These are phyloP conservation scores for Pangasius larnaudii DNA, from an alignment of 2,797 vertebrate genomes.

Conservation along the genomic window DNA sequence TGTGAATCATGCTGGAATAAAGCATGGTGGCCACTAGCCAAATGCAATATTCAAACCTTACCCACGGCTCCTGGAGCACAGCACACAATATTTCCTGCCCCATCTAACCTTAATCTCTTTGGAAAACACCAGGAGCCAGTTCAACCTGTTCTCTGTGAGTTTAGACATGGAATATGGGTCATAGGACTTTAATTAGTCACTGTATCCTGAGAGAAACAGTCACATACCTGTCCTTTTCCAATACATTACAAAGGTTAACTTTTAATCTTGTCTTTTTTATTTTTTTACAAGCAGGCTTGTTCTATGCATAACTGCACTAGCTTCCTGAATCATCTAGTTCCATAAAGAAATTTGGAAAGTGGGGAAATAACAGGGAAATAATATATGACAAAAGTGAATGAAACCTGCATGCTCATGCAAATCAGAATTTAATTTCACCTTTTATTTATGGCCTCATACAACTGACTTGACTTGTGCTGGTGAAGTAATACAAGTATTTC, in stretches of 20 bases:
- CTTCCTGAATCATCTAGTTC: not conserved
- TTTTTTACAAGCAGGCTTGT: not conserved
- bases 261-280: not conserved
- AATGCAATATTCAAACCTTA: constrained; percentile 37
- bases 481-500: constrained; percentile 5
- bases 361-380: not conserved
- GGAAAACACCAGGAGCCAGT: constrained; percentile 13
- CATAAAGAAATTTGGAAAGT: not conserved
- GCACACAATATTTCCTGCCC: constrained; percentile 8
- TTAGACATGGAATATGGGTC: not conserved
- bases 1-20: constrained; percentile 50
- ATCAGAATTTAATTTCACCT: not conserved
- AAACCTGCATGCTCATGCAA: not conserved
- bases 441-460: not conserved
- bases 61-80: constrained; percentile 13
- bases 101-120: constrained; percentile 6
- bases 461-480: not conserved
- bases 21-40: constrained; percentile 37
- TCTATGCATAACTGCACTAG: no score
- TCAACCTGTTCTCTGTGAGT: constrained; percentile 11
- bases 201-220: not conserved
- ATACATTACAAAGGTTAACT: not conserved
- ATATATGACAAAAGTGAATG: not conserved
- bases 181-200: not conserved
- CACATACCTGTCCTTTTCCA: not conserved